Conservation (phyloP, 1,140 invertebrate species). For the Cotesia chilonis region DNA sequence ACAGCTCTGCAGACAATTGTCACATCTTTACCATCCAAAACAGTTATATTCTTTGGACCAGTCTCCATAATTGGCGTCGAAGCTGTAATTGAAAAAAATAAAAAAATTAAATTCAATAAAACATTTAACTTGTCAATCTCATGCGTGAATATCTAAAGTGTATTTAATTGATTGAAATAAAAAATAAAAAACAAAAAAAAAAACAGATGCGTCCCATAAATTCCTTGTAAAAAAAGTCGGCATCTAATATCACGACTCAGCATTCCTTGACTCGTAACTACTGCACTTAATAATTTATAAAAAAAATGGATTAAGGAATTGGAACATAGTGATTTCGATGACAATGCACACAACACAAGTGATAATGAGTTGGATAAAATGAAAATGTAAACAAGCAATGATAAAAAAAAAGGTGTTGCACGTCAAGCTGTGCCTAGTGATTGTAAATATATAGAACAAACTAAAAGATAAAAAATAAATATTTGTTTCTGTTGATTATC, state of each 20-base stretch:
- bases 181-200: not conserved
- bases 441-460: not conserved
- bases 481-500: constrained; percentile 10
- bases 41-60: constrained; percentile 84
- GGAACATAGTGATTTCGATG: not conserved
- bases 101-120: constrained; percentile 27
- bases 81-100: constrained; percentile 67
- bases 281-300: not conserved
- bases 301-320: constrained; percentile 1
- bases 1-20: constrained; percentile 85
- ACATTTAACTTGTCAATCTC: constrained; percentile 15
- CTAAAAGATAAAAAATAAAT: no score
- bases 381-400: constrained; percentile 12
- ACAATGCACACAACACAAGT: constrained; percentile 32
- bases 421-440: constrained; percentile 32
- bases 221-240: constrained; percentile 11
- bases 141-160: constrained; percentile 36
- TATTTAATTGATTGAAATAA: constrained; percentile 18
- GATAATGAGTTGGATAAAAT: not conserved
- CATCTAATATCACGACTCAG: constrained; percentile 1
- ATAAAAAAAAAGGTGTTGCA: constrained; percentile 27
- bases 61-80: constrained; percentile 84
- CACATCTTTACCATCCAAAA: constrained; percentile 91
- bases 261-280: constrained; percentile 21
- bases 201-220: constrained; percentile 17